Evolutionary conservation across 2,888 invertebrate species (phyloP), one percentile per base, ranked within the genome.

Genomic region (Stenurella melanura): DNA sequence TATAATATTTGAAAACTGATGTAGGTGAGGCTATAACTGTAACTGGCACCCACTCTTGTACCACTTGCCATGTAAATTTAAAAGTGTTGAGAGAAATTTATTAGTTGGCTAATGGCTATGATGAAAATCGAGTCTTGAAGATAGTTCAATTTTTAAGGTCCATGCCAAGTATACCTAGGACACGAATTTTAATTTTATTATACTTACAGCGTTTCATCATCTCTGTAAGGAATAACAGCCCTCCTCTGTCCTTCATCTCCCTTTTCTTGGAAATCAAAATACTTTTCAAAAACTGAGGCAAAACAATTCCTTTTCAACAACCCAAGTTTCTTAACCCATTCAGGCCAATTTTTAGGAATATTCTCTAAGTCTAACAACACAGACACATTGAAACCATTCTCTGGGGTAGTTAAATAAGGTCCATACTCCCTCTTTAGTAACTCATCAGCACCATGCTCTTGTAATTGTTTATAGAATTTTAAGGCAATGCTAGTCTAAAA

Each of bases 231-330:
- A 89, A 99, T 98, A 82, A 99, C 98, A 76, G 99, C 99, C 85
- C 97, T 93, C 90, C 97, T 96, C 86, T 97, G 96, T 34, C 96
- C 95, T 85, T 96, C 95, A 87, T 96, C 95, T 0, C 97, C 98
- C 84, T 95, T 93, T 89, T 98, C 97, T 91, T 99, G 98, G 90
- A 97, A 97, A 89, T 98, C 96, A 91, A 99, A 99, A 92, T 99
- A 99, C 89, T 99, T 98, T 90, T 99, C 98, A 91, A 99, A 99
- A 78, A 99, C 98, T 17, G 98, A 98, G 63, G 99, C 99, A 91
- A 99, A 99, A 91, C 99, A 99, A 91, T 99, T 97, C 87, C 99
- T 93, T 90, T 99, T 99, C 80, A 99, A 91, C 73, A 98, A 92
- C 19, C 98, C 97, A 83, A 98, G 95, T 91, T 96, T 97, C 90